A percentile compares a stretch with the other conserved stretches of the same genome.
Conservation (phyloP, 2,113 vertebrate genomes). For the Athene cunicularia region DNA sequence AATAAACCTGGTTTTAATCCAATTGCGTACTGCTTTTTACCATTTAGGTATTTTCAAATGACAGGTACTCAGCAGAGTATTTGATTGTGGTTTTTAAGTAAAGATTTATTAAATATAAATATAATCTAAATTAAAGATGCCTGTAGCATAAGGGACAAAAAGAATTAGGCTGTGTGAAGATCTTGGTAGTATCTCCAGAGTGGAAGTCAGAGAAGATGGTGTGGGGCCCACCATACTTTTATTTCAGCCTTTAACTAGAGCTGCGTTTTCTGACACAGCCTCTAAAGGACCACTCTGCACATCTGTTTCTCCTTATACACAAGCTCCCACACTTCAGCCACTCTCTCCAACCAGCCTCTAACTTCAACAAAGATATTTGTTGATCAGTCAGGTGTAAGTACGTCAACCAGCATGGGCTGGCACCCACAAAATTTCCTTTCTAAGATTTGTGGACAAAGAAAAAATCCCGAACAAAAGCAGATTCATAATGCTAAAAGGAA, state of each 20-base stretch:
- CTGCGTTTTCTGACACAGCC: not conserved
- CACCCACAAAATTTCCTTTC: not conserved
- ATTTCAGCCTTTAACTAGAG: not conserved
- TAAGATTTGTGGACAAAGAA: not conserved
- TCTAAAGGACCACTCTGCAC: not conserved
- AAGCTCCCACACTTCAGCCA: not conserved
- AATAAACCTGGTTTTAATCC: not conserved
- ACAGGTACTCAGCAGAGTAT: not conserved
- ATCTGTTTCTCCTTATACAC: not conserved
- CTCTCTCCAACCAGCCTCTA: not conserved
- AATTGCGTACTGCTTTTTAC: not conserved
- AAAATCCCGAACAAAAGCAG: not conserved
- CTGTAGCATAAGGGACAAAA: not conserved
- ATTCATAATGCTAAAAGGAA: not conserved
- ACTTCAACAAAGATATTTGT: not conserved
- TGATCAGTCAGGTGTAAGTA: not conserved
- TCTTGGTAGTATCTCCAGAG: not conserved
- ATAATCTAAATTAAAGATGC: not conserved
- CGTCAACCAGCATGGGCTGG: accelerated
- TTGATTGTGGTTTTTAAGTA: not conserved
- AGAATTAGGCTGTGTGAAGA: not conserved
- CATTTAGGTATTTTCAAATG: not conserved
- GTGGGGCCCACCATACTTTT: not conserved
- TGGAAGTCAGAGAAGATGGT: not conserved
- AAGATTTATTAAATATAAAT: not conserved